Evolutionary conservation across 1,140 invertebrate species (phyloP), one percentile per base, ranked within the genome.

Genomic region (Chionoecetes opilio): DNA sequence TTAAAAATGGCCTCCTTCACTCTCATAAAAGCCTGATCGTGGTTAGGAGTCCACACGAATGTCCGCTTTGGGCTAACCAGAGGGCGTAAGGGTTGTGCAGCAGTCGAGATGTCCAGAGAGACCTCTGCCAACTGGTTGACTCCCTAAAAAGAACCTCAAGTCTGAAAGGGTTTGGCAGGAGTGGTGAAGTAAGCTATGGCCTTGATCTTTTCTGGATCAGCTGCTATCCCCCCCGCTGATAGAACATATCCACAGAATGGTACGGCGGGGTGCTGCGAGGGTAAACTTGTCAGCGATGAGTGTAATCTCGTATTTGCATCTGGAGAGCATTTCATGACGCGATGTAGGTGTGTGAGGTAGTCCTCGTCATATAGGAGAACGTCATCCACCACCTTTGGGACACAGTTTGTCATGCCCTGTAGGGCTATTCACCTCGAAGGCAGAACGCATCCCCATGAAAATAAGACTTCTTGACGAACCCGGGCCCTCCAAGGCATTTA

Each of bases 171-270:
- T n/a, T 88, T 88, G 86, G 86, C 31, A 37, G 34, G 9, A 34
- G 86, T 32, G 29, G 31, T 3, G 86, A 88, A 91, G 21, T 41
- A 9, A 17, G 26, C 46, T 37, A 53, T 91, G 21, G 89, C 26
- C n/a, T 46, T 14, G 38, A 91, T 29, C 46, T 46, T 91, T 29
- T 46, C 38, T 31, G 21, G 86, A 88, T 88, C 86, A 3, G 86
- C 86, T 88, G 86, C 37, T 26, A 63, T 91, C 35, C 3, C 38
- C 3, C 3, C 38, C 0, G n/a, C 46, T 46, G 46, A 75, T 5
- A 75, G 90, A n/a, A 63, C 17, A n/a, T 63, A 82, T 11, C 90
- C 41, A 91, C 90, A 91, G n/a, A 91, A 91, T 9, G 31, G 11
- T 29, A 91, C 53, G 6, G 41, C 6, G 31, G n/a, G 29, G 46